Evolutionary conservation across 2,888 invertebrate genomes (phyloP).

Genomic region (Rhagium mordax): DNA sequence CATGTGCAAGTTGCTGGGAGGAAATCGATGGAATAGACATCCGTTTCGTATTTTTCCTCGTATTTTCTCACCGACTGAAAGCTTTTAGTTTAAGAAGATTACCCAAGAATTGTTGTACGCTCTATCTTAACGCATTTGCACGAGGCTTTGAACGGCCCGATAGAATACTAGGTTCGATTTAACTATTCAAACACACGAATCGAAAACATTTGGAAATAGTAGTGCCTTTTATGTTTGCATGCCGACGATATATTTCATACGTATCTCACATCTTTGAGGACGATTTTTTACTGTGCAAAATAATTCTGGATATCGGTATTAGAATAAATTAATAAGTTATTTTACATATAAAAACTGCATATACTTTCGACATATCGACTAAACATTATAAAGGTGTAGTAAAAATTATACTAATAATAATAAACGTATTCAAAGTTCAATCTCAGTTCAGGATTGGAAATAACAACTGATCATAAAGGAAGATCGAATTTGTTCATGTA

Average conservation of each 20-base stretch:
- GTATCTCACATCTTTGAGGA: not conserved
- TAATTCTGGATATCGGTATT: no score
- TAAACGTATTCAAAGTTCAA: no score
- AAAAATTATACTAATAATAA: no score
- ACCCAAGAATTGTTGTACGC: not conserved
- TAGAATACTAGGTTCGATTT: not conserved
- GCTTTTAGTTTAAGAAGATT: slow-evolving; percentile 5
- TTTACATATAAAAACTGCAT: no score
- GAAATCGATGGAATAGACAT: slow-evolving; percentile 19
- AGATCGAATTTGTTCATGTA: no score
- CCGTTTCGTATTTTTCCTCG: not conserved
- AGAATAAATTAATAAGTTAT: no score
- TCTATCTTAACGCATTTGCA: not conserved
- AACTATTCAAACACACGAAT: not conserved
- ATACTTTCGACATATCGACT: no score
- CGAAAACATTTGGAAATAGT: not conserved
- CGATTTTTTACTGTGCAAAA: no score
- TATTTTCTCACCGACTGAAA: not conserved
- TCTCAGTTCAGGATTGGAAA: no score
- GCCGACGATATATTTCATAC: not conserved
- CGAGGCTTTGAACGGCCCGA: not conserved
- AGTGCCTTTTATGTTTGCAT: not conserved
- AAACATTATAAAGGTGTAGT: no score
- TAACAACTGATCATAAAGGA: no score
- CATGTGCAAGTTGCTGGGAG: slow-evolving; percentile 15